Conservation (phyloP, 2,113 vertebrate genomes). For the Synchiropus splendidus region DNA sequence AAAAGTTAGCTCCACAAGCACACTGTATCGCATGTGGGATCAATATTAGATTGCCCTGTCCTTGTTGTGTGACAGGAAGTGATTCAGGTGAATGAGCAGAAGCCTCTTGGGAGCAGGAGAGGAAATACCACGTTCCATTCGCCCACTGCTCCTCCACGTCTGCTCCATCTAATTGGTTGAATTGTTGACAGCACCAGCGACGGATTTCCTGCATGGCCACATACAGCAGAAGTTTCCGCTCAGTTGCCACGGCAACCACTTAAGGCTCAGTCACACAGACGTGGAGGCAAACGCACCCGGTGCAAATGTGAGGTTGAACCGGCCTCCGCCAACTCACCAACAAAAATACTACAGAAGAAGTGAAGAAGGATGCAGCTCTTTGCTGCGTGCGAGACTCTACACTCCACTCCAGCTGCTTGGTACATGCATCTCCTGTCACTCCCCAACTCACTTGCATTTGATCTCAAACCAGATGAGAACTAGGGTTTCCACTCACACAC, state of each 20-base stretch:
- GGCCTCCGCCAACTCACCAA: conserved; percentile 33
- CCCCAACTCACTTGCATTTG: no score
- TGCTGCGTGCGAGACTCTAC: no score
- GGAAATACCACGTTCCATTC: conserved; percentile 60
- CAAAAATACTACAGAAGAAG: conserved; percentile 13
- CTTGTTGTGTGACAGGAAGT: conserved; percentile 3
- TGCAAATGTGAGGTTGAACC: conserved; percentile 29
- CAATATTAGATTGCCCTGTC: no score
- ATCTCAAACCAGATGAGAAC: no score
- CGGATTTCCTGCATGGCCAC: conserved; percentile 45
- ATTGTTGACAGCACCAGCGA: conserved; percentile 14
- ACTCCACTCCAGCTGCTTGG: no score
- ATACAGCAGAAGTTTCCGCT: conserved; percentile 43
- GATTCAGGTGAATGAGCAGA: conserved; percentile 11
- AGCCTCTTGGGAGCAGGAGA: conserved; percentile 21
- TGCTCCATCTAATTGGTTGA: conserved; percentile 28
- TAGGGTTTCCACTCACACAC: no score
- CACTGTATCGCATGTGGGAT: no score
- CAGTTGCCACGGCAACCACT: conserved; percentile 49
- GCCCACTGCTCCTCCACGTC: conserved; percentile 36
- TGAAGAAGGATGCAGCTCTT: no score
- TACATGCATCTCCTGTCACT: no score
- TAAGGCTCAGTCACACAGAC: conserved; percentile 23
- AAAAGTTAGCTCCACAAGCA: no score
- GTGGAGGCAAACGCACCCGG: conserved; percentile 13